phyloP scores from a whole-genome alignment of 1,140 invertebrate genomes.

The Thereuonema tuberculata region DNA sequence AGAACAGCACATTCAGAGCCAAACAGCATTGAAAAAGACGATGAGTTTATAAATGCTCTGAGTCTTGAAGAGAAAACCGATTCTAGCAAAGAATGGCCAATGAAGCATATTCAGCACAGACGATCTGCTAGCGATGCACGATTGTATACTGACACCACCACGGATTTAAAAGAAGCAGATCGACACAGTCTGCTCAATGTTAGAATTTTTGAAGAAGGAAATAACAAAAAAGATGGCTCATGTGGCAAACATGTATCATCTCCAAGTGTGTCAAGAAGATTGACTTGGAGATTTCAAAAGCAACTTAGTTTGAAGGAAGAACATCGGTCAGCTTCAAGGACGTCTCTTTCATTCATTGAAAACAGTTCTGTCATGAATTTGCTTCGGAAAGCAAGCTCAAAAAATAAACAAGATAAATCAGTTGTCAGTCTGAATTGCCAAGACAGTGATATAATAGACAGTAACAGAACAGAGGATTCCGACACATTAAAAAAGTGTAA shows the following conservation, averaged over 20 bases:
- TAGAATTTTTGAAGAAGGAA: neutral
- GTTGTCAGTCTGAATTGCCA: neutral
- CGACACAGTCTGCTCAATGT: neutral
- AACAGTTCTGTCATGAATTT: neutral
- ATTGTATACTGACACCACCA: neutral
- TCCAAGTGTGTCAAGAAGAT: neutral
- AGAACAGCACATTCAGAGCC: no score
- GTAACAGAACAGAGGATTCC: neutral
- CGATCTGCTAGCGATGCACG: constrained; percentile 4
- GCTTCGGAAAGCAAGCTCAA: neutral
- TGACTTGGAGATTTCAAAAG: neutral
- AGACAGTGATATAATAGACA: neutral
- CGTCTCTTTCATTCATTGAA: neutral
- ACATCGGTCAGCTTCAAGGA: neutral
- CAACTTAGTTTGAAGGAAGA: neutral
- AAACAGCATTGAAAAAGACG: neutral
- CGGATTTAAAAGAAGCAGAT: neutral
- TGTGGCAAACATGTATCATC: neutral
- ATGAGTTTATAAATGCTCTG: neutral
- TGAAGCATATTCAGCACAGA: neutral
- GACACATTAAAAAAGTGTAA: neutral
- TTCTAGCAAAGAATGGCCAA: neutral
- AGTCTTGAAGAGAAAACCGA: neutral
- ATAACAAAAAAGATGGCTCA: neutral
- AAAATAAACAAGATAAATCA: neutral